A percentile compares a stretch with the other conserved stretches of the same genome.
Evolutionary conservation across 1,140 invertebrate genomes (phyloP).

Genomic region (Chionoecetes opilio): DNA sequence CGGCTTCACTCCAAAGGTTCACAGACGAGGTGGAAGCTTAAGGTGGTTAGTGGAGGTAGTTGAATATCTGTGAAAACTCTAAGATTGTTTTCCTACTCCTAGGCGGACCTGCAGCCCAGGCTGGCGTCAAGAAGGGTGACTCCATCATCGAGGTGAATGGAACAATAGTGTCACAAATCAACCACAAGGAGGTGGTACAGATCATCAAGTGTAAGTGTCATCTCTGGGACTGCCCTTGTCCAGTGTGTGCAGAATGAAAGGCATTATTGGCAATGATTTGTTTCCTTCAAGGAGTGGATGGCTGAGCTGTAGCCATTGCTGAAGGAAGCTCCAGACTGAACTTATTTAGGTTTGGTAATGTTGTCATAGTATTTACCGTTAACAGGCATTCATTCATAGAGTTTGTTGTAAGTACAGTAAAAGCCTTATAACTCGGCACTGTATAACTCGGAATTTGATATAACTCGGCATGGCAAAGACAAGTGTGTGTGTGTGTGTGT

Average conservation of each 20-base stretch:
- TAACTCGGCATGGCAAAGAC: too few relatives aligned
- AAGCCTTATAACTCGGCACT: too few relatives aligned
- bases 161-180: slow-evolving; percentile 93
- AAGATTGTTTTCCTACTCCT: slow-evolving; percentile 61
- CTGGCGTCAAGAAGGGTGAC: slow-evolving; percentile 96
- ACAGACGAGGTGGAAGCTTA: too few relatives aligned
- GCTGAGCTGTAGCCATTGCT: not conserved
- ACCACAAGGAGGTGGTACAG: slow-evolving; percentile 96
- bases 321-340: not conserved
- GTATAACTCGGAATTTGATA: too few relatives aligned
- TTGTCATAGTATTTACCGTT: too few relatives aligned
- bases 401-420: too few relatives aligned
- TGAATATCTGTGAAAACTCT: too few relatives aligned
- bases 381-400: too few relatives aligned
- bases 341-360: not conserved
- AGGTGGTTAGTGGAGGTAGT: too few relatives aligned
- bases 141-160: slow-evolving; percentile 98
- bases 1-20: too few relatives aligned
- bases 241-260: not conserved
- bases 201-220: slow-evolving; percentile 94
- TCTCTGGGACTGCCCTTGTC: not conserved
- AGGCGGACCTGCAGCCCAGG: slow-evolving; percentile 96
- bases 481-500: too few relatives aligned
- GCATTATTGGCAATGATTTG: not conserved
- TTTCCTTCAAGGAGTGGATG: not conserved